A percentile compares a stretch with the other conserved stretches of the same genome.
phyloP scores from a whole-genome alignment of 2,888 invertebrate genomes.

The Caenorhabditis sp. region DNA sequence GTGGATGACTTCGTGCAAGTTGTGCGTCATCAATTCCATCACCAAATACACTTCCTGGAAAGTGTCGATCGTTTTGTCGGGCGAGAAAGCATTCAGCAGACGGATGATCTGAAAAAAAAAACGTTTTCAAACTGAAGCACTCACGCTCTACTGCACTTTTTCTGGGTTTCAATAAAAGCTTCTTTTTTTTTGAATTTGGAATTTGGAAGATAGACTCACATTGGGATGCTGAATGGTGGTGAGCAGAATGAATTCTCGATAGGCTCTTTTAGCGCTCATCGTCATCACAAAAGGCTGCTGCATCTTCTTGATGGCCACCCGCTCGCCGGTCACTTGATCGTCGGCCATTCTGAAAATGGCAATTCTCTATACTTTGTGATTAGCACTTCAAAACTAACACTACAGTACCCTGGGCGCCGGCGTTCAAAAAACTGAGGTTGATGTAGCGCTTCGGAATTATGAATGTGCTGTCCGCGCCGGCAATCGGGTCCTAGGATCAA shows the following conservation, averaged over 20 bases:
- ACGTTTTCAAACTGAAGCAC: neutral
- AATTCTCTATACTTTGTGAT: neutral
- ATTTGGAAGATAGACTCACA: no score
- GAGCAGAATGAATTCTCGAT: constrained; percentile 99
- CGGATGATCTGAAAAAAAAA: constrained; percentile 85
- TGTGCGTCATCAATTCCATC: constrained; percentile 85
- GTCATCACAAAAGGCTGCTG: constrained; percentile 99
- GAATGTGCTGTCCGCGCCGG: constrained; percentile 46
- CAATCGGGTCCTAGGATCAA: constrained; percentile 36
- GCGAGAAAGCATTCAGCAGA: constrained; percentile 98
- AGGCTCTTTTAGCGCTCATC: constrained; percentile 98
- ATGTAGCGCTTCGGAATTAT: constrained; percentile 63
- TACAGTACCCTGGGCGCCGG: constrained; percentile 71
- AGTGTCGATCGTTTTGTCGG: constrained; percentile 95
- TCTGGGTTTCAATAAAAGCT: neutral
- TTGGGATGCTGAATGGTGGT: constrained; percentile 99
- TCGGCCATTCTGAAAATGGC: constrained; percentile 89
- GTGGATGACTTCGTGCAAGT: constrained; percentile 66
- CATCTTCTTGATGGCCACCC: constrained; percentile 99
- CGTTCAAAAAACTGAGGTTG: constrained; percentile 64
- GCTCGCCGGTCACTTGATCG: constrained; percentile 90
- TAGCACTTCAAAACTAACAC: constrained; percentile 66
- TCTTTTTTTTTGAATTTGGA: neutral
- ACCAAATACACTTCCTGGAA: constrained; percentile 97
- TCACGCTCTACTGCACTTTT: neutral